A percentile compares a stretch with the other conserved stretches of the same genome.
Evolutionary conservation across 1,140 invertebrate genomes (phyloP).

Genomic region (Pollicipes pollicipes): DNA sequence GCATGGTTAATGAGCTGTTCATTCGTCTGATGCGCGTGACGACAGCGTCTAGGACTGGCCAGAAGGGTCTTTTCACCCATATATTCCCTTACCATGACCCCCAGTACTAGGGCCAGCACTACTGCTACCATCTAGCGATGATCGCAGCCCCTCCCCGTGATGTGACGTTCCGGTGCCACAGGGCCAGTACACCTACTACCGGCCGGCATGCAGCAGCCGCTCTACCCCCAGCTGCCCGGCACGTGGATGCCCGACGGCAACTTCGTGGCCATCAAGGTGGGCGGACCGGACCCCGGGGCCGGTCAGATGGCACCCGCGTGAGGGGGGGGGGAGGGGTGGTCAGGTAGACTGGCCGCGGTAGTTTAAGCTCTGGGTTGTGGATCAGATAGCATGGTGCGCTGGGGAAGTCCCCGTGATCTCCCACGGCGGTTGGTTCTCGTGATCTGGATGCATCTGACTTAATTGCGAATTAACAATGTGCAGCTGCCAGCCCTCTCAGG

Average conservation of each 20-base stretch:
- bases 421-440: too few relatives aligned
- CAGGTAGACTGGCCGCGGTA: slow-evolving; percentile 1
- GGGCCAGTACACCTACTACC: neutral
- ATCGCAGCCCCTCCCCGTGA: too few relatives aligned
- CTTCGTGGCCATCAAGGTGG: neutral
- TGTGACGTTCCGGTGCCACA: neutral
- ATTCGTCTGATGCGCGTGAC: neutral
- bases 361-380: neutral
- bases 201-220: neutral
- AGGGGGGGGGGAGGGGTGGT: neutral
- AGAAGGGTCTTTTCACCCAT: neutral
- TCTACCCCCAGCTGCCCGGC: neutral
- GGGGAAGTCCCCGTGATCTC: neutral
- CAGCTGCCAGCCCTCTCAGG: too few relatives aligned
- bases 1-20: neutral
- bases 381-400: neutral
- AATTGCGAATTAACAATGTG: too few relatives aligned
- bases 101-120: too few relatives aligned
- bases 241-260: neutral
- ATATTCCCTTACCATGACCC: too few relatives aligned
- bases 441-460: neutral
- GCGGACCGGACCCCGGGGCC: neutral
- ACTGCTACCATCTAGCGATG: neutral
- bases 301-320: neutral
- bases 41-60: too few relatives aligned